A percentile compares a stretch with the other conserved stretches of the same genome.
These are phyloP conservation scores for Pongo pygmaeus DNA, from an alignment of 2,113 vertebrate genomes.

Conservation along the genomic window DNA sequence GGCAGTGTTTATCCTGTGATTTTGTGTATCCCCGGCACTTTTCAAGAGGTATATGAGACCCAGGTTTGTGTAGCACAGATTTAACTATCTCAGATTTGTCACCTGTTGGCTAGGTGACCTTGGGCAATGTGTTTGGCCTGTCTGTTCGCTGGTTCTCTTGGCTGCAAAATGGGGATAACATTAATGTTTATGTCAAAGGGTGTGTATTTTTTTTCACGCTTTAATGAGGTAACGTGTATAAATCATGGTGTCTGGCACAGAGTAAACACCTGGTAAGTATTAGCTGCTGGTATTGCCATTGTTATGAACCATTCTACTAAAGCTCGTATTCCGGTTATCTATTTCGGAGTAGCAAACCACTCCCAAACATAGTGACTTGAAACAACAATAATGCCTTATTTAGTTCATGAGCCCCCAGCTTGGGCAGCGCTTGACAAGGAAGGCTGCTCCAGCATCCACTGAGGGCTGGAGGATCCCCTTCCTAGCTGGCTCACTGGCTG, in stretches of 20 bases:
- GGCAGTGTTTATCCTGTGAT: rapidly evolving
- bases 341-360: neutral
- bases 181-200: neutral
- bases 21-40: neutral
- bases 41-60: neutral
- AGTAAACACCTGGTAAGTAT: neutral
- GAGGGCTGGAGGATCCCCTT: neutral
- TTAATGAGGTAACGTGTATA: neutral
- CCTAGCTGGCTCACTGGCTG: neutral
- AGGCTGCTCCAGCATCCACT: neutral
- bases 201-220: neutral
- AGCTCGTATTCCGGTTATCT: neutral
- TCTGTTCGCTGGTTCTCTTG: neutral
- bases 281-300: neutral
- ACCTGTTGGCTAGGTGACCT: neutral
- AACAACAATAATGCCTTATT: neutral
- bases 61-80: neutral
- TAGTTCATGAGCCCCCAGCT: neutral
- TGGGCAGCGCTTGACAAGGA: neutral
- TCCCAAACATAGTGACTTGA: neutral
- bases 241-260: neutral
- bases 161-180: neutral
- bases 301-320: neutral
- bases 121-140: neutral
- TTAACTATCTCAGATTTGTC: neutral